Evolutionary conservation across 2,888 invertebrate species (phyloP).

Genomic region (Pseudanteris insignis): DNA sequence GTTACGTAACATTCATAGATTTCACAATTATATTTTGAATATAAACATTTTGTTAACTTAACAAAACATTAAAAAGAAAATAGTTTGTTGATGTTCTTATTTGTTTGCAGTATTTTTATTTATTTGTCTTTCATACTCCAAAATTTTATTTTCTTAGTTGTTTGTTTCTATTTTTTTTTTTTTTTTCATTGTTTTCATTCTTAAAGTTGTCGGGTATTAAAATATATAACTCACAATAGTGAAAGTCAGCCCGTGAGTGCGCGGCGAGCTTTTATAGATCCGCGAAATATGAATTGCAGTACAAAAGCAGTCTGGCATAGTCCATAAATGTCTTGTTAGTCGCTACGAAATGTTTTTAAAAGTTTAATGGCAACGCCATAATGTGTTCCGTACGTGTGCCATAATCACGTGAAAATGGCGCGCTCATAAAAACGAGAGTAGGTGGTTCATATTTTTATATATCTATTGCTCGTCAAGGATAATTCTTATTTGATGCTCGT

Average conservation of each 20-base stretch:
- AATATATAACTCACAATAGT: slow-evolving; percentile 3
- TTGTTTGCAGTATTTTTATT: too few species aligned
- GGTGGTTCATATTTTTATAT: slow-evolving; percentile 27
- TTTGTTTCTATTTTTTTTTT: too few species aligned
- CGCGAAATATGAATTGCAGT: slow-evolving; percentile 20
- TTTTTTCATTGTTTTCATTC: too few species aligned
- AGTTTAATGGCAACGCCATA: slow-evolving; percentile 19
- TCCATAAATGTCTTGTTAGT: slow-evolving; percentile 24
- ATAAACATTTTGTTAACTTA: too few species aligned
- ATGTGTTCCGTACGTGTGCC: slow-evolving; percentile 9
- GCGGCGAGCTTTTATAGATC: slow-evolving; percentile 10
- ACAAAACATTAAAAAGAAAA: too few species aligned
- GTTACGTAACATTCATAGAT: too few species aligned
- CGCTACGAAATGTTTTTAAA: slow-evolving; percentile 16
- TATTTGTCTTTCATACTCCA: too few species aligned
- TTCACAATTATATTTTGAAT: too few species aligned
- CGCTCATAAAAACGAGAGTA: slow-evolving; percentile 11
- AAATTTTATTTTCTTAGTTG: too few species aligned
- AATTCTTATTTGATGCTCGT: slow-evolving; percentile 27
- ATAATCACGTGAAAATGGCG: slow-evolving; percentile 24
- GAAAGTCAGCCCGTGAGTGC: slow-evolving; percentile 5
- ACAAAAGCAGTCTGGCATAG: slow-evolving; percentile 12
- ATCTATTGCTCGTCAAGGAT: slow-evolving; percentile 22
- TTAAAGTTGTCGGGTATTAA: too few species aligned
- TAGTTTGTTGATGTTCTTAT: too few species aligned